Percentiles rank a stretch among this genome's conserved stretches.
These are phyloP conservation scores for Loris lydekkerianus DNA, from an alignment of 2,797 vertebrate species.

Conservation along the genomic window DNA sequence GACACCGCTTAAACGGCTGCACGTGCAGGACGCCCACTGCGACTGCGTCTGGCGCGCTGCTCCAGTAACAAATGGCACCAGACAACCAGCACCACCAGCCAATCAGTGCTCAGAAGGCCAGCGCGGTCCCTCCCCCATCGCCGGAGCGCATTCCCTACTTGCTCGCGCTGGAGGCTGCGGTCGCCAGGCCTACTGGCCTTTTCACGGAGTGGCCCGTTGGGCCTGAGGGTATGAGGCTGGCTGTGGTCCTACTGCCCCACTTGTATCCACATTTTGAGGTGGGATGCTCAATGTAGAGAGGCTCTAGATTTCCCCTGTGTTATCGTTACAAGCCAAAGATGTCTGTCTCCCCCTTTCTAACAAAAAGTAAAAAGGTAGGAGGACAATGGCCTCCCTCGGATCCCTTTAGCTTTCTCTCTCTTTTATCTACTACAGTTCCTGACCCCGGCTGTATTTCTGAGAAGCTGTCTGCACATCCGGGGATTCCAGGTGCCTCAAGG, in stretches of 20 bases:
- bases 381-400: not conserved
- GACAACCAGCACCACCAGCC: not conserved
- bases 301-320: not conserved
- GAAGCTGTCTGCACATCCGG: not conserved
- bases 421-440: not conserved
- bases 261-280: not conserved
- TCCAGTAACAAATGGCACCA: constrained; percentile 74
- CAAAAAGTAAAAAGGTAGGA: not conserved
- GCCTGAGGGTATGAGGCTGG: not conserved
- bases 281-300: not conserved
- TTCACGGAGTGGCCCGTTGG: rapidly evolving
- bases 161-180: rapidly evolving
- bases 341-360: not conserved
- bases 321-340: not conserved
- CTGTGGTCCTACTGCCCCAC: rapidly evolving
- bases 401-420: not conserved
- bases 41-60: not conserved
- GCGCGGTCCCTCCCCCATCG: not conserved
- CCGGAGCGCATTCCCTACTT: rapidly evolving
- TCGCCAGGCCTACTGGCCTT: rapidly evolving
- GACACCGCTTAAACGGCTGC: constrained; percentile 77
- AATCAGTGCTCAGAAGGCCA: constrained; percentile 42
- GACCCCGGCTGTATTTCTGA: not conserved
- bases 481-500: not conserved
- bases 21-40: constrained; percentile 59